A percentile compares a stretch with the other conserved stretches of the same genome.
These are phyloP conservation scores for Drosophila kikkawai DNA, from an alignment of 1,140 invertebrate genomes.

Conservation along the genomic window DNA sequence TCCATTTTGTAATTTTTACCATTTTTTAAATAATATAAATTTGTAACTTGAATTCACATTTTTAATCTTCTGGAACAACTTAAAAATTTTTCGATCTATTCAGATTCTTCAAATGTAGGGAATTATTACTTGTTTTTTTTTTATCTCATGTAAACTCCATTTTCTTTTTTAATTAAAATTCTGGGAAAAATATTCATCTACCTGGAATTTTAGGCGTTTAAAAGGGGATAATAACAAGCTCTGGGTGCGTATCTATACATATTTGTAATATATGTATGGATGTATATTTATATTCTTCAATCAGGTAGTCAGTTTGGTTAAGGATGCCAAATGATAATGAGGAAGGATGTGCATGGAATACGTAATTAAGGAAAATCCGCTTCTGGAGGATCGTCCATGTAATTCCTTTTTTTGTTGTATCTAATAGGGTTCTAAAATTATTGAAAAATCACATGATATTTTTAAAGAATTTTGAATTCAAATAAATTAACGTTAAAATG, in stretches of 20 bases:
- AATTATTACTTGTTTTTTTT: neutral
- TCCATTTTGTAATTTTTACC: no score
- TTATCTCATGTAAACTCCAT: neutral
- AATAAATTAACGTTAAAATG: no score
- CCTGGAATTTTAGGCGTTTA: neutral
- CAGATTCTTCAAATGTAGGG: neutral
- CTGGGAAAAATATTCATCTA: neutral
- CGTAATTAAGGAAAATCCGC: neutral
- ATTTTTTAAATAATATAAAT: neutral
- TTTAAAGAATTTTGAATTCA: no score
- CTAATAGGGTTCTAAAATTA: neutral
- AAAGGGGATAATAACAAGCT: slow-evolving; percentile 10
- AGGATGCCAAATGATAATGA: slow-evolving; percentile 10
- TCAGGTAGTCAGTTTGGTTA: slow-evolving; percentile 24
- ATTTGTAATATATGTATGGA: neutral
- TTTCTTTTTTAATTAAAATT: neutral
- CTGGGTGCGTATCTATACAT: neutral
- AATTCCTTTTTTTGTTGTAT: neutral
- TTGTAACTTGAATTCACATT: no score
- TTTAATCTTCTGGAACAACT: neutral
- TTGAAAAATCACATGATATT: no score
- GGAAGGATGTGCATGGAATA: neutral
- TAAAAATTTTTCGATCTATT: neutral
- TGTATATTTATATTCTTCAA: slow-evolving; percentile 6
- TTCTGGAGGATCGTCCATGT: neutral